Conservation (phyloP, 2,113 vertebrate genomes). For the Amphilophus citrinellus region DNA sequence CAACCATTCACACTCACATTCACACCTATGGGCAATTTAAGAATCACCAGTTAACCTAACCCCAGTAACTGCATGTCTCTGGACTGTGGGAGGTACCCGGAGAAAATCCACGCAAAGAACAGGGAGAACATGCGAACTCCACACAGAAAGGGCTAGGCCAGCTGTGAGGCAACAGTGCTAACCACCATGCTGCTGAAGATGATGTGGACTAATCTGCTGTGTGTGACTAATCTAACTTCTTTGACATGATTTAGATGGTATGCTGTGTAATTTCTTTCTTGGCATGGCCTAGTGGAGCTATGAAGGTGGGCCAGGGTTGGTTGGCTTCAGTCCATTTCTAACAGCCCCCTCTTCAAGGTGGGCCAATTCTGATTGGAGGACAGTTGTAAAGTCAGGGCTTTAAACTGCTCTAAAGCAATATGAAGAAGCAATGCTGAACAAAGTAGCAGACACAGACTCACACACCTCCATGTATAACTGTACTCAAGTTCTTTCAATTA, state of each 20-base stretch:
- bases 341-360: conserved; percentile 61
- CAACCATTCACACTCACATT: no score
- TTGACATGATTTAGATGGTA: not conserved
- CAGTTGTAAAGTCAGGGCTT: conserved; percentile 26
- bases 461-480: not conserved
- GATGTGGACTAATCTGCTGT: not conserved
- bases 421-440: not conserved
- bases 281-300: conserved; percentile 36
- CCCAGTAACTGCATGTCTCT: no score
- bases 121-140: no score
- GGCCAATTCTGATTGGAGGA: conserved; percentile 58
- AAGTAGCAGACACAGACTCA: not conserved
- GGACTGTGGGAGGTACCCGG: no score
- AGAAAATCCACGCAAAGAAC: no score
- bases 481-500: conserved; percentile 18
- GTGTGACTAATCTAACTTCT: not conserved
- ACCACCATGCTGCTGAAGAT: not conserved
- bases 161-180: no score
- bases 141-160: no score
- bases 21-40: no score
- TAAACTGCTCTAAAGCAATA: not conserved
- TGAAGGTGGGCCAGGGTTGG: conserved; percentile 46
- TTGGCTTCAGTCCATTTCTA: conserved; percentile 36
- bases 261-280: conserved; percentile 32
- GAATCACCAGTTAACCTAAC: no score